Evolutionary conservation across 1,140 invertebrate genomes (phyloP).

Genomic region (Anastrepha ludens): DNA sequence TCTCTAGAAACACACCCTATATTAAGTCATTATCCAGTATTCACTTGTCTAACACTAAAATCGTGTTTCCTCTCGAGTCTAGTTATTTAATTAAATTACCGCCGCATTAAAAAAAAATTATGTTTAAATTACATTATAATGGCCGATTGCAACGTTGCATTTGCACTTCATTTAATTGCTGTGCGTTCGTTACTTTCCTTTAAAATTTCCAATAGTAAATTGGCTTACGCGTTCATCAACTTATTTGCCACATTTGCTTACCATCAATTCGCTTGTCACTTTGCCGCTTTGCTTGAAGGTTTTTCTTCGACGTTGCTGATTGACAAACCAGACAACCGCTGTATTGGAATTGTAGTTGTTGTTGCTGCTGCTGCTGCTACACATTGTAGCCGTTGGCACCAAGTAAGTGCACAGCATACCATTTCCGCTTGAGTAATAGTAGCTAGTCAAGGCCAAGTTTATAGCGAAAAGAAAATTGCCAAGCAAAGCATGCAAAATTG

Average conservation of each 20-base stretch:
- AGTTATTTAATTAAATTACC: no score
- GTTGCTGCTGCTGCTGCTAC: background rate
- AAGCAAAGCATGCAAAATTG: constrained; percentile 24
- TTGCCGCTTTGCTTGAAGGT: background rate
- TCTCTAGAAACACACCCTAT: no score
- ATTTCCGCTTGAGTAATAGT: constrained; percentile 34
- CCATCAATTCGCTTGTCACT: background rate
- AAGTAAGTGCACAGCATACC: background rate
- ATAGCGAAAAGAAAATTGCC: background rate
- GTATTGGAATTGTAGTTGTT: background rate
- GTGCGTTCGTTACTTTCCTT: background rate
- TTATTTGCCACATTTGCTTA: background rate
- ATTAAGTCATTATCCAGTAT: no score
- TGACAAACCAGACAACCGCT: background rate
- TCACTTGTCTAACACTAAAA: no score
- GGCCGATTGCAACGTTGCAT: background rate
- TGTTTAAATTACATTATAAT: background rate
- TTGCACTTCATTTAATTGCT: background rate
- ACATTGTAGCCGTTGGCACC: background rate
- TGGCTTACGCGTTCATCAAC: background rate
- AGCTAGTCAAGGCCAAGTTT: constrained; percentile 31
- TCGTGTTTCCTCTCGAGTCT: no score
- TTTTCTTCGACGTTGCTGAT: background rate
- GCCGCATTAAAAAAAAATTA: background rate
- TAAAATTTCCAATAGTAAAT: background rate